phyloP scores from a whole-genome alignment of 1,140 invertebrate species.

The Eupeodes corollae region DNA sequence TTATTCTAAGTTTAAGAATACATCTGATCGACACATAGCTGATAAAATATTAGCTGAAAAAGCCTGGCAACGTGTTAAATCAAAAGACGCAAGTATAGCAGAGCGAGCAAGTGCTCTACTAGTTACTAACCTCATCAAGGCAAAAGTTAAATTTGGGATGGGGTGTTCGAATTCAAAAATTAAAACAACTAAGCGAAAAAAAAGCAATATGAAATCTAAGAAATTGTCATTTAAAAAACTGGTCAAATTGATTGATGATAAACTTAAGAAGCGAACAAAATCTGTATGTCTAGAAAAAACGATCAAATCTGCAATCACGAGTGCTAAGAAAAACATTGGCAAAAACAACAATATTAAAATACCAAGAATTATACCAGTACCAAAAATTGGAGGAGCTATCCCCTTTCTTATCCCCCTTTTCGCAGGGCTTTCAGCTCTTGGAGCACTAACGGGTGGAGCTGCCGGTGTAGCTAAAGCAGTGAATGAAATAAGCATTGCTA shows the following conservation, averaged over 20 bases:
- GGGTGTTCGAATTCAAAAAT: too few species aligned
- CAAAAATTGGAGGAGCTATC: constrained; percentile 29
- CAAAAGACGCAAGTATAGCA: constrained; percentile 24
- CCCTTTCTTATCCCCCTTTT: constrained; percentile 31
- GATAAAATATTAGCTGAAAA: too few species aligned
- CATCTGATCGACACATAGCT: too few species aligned
- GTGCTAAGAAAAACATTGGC: constrained; percentile 8
- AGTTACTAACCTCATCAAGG: constrained; percentile 12
- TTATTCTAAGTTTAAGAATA: constrained; percentile 32
- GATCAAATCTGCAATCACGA: constrained; percentile 8
- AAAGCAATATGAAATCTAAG: background rate
- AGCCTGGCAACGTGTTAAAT: too few species aligned
- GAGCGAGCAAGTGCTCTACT: constrained; percentile 6
- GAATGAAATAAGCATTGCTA: constrained; percentile 16
- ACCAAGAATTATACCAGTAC: constrained; percentile 26
- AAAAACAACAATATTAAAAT: constrained; percentile 9
- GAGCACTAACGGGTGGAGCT: constrained; percentile 12
- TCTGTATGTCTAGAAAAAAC: constrained; percentile 2
- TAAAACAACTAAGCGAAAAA: constrained; percentile 2
- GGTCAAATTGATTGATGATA: background rate
- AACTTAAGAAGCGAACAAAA: constrained; percentile 3
- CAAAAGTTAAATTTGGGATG: constrained; percentile 11
- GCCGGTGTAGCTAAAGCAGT: constrained; percentile 16
- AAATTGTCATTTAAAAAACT: constrained; percentile 1
- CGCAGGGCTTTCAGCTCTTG: constrained; percentile 24